Percentiles rank a stretch among this genome's conserved stretches.
Conservation (phyloP, 1,140 invertebrate genomes). For the Drosophila ficusphila region DNA sequence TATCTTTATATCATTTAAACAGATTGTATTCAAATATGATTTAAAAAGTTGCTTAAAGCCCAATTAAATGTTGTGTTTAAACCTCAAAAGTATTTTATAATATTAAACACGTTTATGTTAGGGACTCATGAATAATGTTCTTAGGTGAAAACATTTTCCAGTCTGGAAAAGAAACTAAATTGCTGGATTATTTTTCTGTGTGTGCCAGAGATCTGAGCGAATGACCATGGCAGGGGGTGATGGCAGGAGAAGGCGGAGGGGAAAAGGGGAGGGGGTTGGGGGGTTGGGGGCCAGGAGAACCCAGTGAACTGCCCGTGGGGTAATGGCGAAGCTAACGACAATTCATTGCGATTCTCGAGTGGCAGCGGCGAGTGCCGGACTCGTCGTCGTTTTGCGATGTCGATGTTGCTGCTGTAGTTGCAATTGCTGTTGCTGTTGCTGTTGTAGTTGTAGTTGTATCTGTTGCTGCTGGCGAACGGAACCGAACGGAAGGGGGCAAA, state of each 20-base stretch:
- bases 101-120: too few relatives aligned
- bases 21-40: too few relatives aligned
- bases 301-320: constrained; percentile 46
- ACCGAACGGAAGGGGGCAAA: constrained; percentile 6
- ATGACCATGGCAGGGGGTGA: constrained; percentile 7
- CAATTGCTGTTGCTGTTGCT: constrained; percentile 2
- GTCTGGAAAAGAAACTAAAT: too few relatives aligned
- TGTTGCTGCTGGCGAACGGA: constrained; percentile 7
- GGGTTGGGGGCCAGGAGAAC: constrained; percentile 3
- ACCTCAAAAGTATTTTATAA: too few relatives aligned
- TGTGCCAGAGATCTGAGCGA: constrained; percentile 12
- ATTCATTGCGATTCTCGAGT: constrained; percentile 71
- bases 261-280: background rate
- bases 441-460: constrained; percentile 11
- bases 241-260: background rate
- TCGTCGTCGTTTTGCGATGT: constrained; percentile 17
- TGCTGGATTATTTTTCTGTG: background rate
- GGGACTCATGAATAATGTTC: too few relatives aligned
- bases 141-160: too few relatives aligned
- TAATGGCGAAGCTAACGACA: constrained; percentile 62
- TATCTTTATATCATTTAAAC: too few relatives aligned
- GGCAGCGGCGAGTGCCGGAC: constrained; percentile 46
- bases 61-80: too few relatives aligned
- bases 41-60: too few relatives aligned
- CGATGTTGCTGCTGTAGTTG: background rate